phyloP scores from a whole-genome alignment of 2,113 vertebrate genomes.

The Pseudopipra pipra region DNA sequence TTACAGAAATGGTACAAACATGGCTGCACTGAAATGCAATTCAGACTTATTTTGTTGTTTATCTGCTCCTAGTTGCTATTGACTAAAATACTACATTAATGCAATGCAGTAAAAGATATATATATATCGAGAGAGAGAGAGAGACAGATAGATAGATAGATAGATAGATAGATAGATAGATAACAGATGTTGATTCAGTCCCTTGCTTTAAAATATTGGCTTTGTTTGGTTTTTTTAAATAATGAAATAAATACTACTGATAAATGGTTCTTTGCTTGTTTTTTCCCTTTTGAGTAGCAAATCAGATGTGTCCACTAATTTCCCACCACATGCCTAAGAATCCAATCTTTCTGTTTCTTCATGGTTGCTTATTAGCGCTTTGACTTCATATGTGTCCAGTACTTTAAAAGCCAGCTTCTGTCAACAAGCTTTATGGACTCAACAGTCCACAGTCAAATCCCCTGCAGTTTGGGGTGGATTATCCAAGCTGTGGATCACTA shows the following conservation, averaged over 20 bases:
- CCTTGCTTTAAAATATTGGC: neutral
- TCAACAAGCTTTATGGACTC: neutral
- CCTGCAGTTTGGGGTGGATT: neutral
- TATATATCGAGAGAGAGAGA: neutral
- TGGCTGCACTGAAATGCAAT: neutral
- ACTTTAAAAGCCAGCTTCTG: neutral
- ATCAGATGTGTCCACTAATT: neutral
- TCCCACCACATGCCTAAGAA: neutral
- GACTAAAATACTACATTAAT: neutral
- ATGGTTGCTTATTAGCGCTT: neutral
- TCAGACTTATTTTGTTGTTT: neutral
- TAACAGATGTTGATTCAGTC: neutral
- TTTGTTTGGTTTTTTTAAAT: neutral
- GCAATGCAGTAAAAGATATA: neutral
- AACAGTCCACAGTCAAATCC: neutral
- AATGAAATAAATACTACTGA: neutral
- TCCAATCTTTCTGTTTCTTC: neutral
- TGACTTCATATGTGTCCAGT: neutral
- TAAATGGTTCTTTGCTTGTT: neutral
- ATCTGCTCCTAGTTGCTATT: neutral
- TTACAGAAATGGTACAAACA: neutral
- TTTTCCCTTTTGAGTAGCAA: neutral
- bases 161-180: neutral
- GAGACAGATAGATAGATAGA: neutral
- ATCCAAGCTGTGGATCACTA: neutral